Percentiles rank a stretch among this genome's conserved stretches.
Conservation (phyloP, 2,113 vertebrate species). For the Pica pica region DNA sequence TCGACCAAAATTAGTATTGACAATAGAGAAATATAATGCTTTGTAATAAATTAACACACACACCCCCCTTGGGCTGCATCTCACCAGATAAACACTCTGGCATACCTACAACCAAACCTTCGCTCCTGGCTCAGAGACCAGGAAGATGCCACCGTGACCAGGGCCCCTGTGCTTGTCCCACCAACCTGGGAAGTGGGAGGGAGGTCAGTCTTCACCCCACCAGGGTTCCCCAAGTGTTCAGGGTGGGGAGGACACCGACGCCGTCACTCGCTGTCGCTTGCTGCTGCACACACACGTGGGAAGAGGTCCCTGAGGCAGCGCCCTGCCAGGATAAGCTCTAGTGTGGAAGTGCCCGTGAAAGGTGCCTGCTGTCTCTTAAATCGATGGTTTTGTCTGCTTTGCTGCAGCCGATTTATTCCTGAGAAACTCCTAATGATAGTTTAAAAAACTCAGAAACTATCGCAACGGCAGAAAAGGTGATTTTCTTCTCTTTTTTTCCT, state of each 20-base stretch:
- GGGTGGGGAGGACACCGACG: accelerated
- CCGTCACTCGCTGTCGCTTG: not conserved
- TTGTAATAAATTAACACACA: constrained; percentile 48
- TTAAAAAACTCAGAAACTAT: constrained; percentile 10
- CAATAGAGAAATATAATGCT: constrained; percentile 31
- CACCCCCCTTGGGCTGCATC: not conserved
- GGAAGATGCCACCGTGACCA: not conserved
- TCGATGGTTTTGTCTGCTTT: not conserved
- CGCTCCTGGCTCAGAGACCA: not conserved
- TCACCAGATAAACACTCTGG: not conserved
- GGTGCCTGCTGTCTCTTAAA: not conserved
- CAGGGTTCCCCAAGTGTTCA: accelerated
- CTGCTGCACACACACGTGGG: not conserved
- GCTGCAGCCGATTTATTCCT: constrained; percentile 40
- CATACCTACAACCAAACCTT: not conserved
- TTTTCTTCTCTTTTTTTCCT: not conserved
- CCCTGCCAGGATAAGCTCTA: not conserved
- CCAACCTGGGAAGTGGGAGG: not conserved
- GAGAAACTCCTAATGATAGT: constrained; percentile 37
- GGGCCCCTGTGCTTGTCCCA: not conserved
- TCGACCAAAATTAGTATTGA: not conserved
- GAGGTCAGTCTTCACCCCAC: not conserved
- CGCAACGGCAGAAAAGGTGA: not conserved
- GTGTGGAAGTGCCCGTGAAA: not conserved
- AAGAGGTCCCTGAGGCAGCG: not conserved